Evolutionary conservation across 2,113 vertebrate species (phyloP).

Genomic region (Steatornis caripensis): DNA sequence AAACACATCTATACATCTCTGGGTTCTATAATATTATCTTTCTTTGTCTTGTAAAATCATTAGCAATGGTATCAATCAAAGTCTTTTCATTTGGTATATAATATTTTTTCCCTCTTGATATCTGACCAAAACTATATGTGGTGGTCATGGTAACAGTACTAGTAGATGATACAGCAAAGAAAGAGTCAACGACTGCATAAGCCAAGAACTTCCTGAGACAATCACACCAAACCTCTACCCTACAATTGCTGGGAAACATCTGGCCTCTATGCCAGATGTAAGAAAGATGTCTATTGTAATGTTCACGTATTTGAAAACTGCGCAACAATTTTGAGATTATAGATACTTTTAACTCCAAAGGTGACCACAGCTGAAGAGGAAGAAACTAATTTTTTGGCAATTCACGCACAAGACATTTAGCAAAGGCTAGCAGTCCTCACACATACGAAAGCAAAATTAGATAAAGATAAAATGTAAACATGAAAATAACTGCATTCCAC

Average conservation of each 20-base stretch:
- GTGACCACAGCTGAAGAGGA: not conserved
- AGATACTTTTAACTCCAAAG: not conserved
- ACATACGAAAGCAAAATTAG: not conserved
- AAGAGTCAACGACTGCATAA: not conserved
- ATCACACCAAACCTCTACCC: not conserved
- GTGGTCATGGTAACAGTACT: not conserved
- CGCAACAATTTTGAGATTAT: not conserved
- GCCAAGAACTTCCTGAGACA: not conserved
- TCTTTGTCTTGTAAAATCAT: not conserved
- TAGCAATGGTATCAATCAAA: not conserved
- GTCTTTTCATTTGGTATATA: not conserved
- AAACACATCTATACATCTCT: not conserved
- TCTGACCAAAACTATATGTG: not conserved
- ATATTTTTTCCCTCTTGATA: not conserved
- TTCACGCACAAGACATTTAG: not conserved
- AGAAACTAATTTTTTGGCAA: not conserved
- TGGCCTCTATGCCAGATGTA: not conserved
- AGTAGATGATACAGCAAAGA: not conserved
- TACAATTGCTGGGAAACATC: not conserved
- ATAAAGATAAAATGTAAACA: not conserved
- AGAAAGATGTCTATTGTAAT: not conserved
- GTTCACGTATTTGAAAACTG: not conserved
- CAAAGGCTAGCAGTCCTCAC: not conserved
- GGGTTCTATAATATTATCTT: not conserved
- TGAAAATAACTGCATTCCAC: not conserved